A percentile compares a stretch with the other conserved stretches of the same genome.
phyloP scores from a whole-genome alignment of 2,797 vertebrate species.

The Tadarida brasiliensis region DNA sequence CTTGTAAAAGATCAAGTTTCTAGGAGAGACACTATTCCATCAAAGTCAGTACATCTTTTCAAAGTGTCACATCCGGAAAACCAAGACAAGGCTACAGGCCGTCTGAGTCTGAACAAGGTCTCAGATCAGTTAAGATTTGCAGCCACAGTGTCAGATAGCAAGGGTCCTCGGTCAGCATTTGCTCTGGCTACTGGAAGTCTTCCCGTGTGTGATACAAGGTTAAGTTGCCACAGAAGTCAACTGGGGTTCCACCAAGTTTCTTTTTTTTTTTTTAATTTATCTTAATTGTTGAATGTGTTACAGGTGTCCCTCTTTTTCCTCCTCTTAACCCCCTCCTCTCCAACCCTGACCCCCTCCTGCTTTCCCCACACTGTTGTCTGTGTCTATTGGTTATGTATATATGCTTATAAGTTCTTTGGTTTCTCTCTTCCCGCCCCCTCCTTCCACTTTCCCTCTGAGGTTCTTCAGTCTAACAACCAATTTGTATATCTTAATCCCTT shows the following conservation, averaged over 20 bases:
- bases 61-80: conserved; percentile 86
- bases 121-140: conserved; percentile 82
- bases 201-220: conserved; percentile 84
- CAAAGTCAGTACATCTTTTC: conserved; percentile 68
- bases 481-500: no score
- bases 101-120: conserved; percentile 80
- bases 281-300: no score
- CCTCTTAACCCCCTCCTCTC: no score
- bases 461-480: no score
- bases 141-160: conserved; percentile 81
- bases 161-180: conserved; percentile 86
- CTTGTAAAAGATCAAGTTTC: conserved; percentile 80
- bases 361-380: no score
- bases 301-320: no score
- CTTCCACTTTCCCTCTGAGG: no score
- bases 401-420: no score
- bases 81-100: conserved; percentile 85
- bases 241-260: not conserved
- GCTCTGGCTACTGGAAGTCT: conserved; percentile 84
- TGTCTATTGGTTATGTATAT: no score
- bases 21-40: conserved; percentile 74
- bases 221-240: conserved; percentile 81
- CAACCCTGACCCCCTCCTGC: no score
- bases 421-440: no score
- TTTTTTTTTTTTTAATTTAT: no score